phyloP scores from a whole-genome alignment of 2,113 vertebrate genomes.

The Myocastor coypus region DNA sequence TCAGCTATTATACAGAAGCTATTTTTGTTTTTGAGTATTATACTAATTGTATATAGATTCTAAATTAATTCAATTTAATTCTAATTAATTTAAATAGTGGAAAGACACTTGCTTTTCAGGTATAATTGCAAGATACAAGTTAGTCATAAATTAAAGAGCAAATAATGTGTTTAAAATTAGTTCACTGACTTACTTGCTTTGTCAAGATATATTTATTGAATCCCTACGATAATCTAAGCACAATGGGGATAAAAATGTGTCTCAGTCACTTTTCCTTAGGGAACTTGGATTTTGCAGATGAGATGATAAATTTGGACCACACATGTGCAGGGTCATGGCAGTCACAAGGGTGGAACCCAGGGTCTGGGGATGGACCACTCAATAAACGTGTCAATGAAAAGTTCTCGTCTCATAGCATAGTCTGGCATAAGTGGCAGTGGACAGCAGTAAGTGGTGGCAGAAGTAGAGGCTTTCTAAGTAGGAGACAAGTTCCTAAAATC shows the following conservation, averaged over 20 bases:
- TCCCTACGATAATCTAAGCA: background rate
- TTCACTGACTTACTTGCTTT: background rate
- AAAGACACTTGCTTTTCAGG: slow-evolving; percentile 19
- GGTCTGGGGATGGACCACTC: background rate
- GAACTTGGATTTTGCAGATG: background rate
- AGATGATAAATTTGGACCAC: background rate
- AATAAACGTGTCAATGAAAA: background rate
- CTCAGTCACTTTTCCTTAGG: background rate
- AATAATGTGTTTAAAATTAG: background rate
- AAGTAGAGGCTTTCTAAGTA: background rate
- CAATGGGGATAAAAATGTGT: background rate
- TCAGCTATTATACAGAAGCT: background rate
- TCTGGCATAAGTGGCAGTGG: background rate
- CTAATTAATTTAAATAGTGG: slow-evolving; percentile 10
- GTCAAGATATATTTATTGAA: background rate
- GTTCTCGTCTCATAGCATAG: background rate
- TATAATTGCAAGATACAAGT: slow-evolving; percentile 26
- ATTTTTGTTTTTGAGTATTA: slow-evolving; percentile 1
- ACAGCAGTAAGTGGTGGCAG: background rate
- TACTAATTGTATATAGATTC: background rate
- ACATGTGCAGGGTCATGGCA: background rate
- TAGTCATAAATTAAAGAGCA: background rate
- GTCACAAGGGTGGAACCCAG: background rate
- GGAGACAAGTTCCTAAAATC: background rate
- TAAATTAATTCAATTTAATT: too few species aligned